Percentiles rank a stretch among this genome's conserved stretches.
phyloP scores from a whole-genome alignment of 2,113 vertebrate species.

The Galeopterus variegatus region DNA sequence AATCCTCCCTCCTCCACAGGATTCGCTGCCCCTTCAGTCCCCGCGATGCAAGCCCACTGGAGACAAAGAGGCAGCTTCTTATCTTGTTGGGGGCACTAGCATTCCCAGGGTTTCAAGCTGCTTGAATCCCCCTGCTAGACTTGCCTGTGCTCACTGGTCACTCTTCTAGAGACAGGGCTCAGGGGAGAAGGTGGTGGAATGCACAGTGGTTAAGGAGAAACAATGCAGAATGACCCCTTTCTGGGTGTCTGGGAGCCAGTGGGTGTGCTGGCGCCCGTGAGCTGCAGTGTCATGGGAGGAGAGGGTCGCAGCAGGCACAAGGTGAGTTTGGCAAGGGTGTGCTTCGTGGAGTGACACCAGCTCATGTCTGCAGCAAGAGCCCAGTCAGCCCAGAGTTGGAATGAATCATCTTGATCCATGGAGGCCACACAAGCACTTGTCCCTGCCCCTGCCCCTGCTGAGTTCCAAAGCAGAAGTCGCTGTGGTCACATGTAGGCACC shows the following conservation, averaged over 20 bases:
- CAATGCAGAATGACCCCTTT: not conserved
- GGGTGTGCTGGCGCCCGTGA: not conserved
- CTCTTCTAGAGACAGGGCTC: not conserved
- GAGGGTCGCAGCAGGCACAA: rapidly evolving
- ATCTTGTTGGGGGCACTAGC: not conserved
- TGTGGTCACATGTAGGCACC: not conserved
- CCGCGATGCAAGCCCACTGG: not conserved
- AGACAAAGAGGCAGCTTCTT: not conserved
- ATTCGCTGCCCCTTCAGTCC: not conserved
- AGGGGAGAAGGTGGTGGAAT: not conserved
- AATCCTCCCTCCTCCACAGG: not conserved
- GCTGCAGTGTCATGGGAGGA: not conserved
- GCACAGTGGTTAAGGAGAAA: not conserved
- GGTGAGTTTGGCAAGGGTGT: not conserved
- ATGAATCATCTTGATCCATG: not conserved
- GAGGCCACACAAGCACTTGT: not conserved
- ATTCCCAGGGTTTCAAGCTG: not conserved
- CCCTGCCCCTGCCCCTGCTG: not conserved
- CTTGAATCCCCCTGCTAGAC: not conserved
- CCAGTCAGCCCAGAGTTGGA: not conserved
- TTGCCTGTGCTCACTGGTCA: not conserved
- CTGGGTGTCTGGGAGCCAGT: too few species aligned
- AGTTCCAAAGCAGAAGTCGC: not conserved
- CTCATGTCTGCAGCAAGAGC: not conserved
- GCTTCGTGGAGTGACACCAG: not conserved